Base-by-base conservation (phyloP, 2,888 invertebrate genomes). In the Leptopilina myrica region DNA sequence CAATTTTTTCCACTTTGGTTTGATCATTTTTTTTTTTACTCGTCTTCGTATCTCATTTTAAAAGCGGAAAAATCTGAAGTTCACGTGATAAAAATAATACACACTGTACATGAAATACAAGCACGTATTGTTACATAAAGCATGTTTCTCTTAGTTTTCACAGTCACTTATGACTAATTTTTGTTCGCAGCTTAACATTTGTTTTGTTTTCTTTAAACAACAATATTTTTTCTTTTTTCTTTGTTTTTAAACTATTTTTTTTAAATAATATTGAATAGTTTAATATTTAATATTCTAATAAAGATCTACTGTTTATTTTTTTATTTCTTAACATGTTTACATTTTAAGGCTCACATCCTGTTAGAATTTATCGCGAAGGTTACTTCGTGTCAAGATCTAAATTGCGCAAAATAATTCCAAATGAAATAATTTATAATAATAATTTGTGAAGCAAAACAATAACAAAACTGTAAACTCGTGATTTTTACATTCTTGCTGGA, bases 381-480 rank as follows among this genome's bases (percentile, higher is more conserved):
- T 53, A 69, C 69, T 69, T 53, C 26, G 53, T 49, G 69, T 69
- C 69, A 53, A 26, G 53, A n/a, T 4, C 14, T 49, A 26, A 26
- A 33, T 33, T 33, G 26, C 5, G 26, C 12, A 49, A 49, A 69
- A 46, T 1, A n/a, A n/a, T 12, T 8, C 15, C 2, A 53, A 69
- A 69, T 53, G 53, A 53, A 69, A 53, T 69, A n/a, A n/a, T n/a
- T n/a, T n/a, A n/a, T n/a, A 69, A 53, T 69, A 69, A 69, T 26
- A 12, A 14, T 15, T 66, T 49, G 8, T 62, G 15, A 15, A 9
- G 15, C 8, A 62, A 62, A 62, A 62, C 15, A 20, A 62, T 62
- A 62, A 62, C 59, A 59, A 56, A 20, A 14, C 56, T n/a, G 5
- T n/a, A n/a, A 15, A n/a, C 8, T 33, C 33, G 20, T 7, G 15